Evolutionary conservation across 2,113 vertebrate genomes (phyloP), one percentile per base, ranked within the genome.

Genomic region (Dinomys branickii): DNA sequence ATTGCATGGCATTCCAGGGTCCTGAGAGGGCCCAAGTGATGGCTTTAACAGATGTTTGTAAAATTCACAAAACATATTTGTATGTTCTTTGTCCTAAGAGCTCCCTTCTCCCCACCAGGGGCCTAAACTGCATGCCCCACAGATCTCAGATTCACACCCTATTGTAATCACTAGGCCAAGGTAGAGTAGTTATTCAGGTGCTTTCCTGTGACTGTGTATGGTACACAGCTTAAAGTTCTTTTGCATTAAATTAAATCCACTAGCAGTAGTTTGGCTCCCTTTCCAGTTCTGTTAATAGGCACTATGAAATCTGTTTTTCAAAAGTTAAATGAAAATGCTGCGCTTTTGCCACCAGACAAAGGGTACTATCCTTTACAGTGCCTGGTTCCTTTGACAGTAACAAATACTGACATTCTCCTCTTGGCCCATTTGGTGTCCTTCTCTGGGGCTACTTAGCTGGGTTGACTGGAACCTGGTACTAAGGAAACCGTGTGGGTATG

Each of bases 401-500:
- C 69, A 30, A 58, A 88, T 93, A 52, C 88, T 71, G 82, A 19
- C 77, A 85, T 92, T 94, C 61, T 93, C 75, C 26, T 78, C 16
- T 93, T 77, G 59, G 33, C 81, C n/a, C 93, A 71, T 75, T 92
- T 52, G 87, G 85, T 91, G 58, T 90, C 63, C 85, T 95, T 83
- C 87, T 93, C 89, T 59, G 91, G 80, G 87, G 7, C 83, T 28
- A 63, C 56, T 95, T 85, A 91, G 73, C 41, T 93, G 71, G 54
- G 20, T 92, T 78, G n/a, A 73, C 92, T 94, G 56, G 16, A 94
- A 58, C n/a, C 24, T 71, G 35, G 73, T 93, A 86, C 67, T 95
- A 95, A 97, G 78, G 94, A 97, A 92, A 96, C 61, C 87, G 67
- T 71, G 52, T 77, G 58, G 44, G 50, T 75, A 38, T 61, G 38